phyloP scores from a whole-genome alignment of 2,888 invertebrate species.

The Sicus ferrugineus region DNA sequence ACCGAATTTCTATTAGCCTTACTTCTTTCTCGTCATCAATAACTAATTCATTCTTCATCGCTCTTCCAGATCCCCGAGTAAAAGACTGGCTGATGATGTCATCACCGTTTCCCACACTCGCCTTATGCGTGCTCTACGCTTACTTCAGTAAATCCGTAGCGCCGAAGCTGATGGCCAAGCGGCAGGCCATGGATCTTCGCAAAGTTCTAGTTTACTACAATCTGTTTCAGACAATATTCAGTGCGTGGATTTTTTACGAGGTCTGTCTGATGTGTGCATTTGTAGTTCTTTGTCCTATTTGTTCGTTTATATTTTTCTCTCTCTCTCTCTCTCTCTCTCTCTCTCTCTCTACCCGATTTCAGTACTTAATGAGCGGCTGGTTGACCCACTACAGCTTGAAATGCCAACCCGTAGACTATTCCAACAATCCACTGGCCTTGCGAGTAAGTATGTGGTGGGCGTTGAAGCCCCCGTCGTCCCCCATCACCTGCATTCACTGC shows the following conservation, averaged over 20 bases:
- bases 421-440: conserved; percentile 74
- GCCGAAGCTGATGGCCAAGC: conserved; percentile 87
- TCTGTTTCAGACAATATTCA: conserved; percentile 87
- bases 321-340: conserved; percentile 18
- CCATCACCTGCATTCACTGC: background rate
- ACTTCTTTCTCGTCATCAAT: background rate
- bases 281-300: background rate
- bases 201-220: conserved; percentile 85
- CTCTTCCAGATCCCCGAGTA: conserved; percentile 80
- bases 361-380: conserved; percentile 79
- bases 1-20: background rate
- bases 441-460: conserved; percentile 67
- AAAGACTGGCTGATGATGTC: conserved; percentile 90
- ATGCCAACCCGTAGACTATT: conserved; percentile 90
- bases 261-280: conserved; percentile 66
- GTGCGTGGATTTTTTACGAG: conserved; percentile 92
- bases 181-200: conserved; percentile 86
- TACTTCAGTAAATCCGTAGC: conserved; percentile 83
- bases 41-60: background rate
- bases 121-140: conserved; percentile 84
- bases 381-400: conserved; percentile 79
- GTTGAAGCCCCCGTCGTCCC: background rate
- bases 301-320: background rate
- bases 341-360: conserved; percentile 37
- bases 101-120: conserved; percentile 84